A percentile compares a stretch with the other conserved stretches of the same genome.
These are phyloP conservation scores for Watsonalla cultraria DNA, from an alignment of 2,888 invertebrate species.

Conservation along the genomic window DNA sequence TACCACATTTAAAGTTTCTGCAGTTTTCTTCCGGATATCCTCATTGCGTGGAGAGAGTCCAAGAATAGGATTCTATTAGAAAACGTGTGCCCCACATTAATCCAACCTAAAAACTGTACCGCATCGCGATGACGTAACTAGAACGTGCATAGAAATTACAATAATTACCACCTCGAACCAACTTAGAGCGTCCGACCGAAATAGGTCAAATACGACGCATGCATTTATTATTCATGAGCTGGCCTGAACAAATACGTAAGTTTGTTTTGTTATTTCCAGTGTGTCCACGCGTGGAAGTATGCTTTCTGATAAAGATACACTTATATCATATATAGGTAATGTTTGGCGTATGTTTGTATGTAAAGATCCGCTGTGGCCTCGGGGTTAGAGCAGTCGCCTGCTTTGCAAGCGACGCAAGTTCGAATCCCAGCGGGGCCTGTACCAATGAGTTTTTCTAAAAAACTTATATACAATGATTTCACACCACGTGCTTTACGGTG, in stretches of 20 bases:
- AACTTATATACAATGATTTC: too few relatives aligned
- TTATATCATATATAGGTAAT: too few relatives aligned
- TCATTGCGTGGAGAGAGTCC: not conserved
- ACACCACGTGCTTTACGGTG: too few relatives aligned
- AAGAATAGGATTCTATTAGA: not conserved
- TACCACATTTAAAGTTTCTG: too few relatives aligned
- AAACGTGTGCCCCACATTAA: not conserved
- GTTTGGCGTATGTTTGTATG: too few relatives aligned
- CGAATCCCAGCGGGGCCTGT: too few relatives aligned
- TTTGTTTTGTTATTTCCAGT: not conserved
- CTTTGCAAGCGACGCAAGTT: too few relatives aligned
- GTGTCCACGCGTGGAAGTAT: not conserved
- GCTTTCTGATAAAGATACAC: not conserved
- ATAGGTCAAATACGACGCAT: not conserved
- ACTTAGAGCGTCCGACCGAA: not conserved
- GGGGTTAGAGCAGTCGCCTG: too few relatives aligned
- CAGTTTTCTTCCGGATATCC: too few relatives aligned
- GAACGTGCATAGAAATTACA: not conserved
- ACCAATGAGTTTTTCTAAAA: too few relatives aligned
- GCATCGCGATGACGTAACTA: not conserved
- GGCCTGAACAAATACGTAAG: not conserved
- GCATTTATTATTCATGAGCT: not conserved
- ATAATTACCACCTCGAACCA: not conserved
- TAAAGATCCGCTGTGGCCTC: too few relatives aligned
- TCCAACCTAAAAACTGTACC: not conserved